phyloP scores from a whole-genome alignment of 2,888 invertebrate species.

The Pardosa pseudoannulata region DNA sequence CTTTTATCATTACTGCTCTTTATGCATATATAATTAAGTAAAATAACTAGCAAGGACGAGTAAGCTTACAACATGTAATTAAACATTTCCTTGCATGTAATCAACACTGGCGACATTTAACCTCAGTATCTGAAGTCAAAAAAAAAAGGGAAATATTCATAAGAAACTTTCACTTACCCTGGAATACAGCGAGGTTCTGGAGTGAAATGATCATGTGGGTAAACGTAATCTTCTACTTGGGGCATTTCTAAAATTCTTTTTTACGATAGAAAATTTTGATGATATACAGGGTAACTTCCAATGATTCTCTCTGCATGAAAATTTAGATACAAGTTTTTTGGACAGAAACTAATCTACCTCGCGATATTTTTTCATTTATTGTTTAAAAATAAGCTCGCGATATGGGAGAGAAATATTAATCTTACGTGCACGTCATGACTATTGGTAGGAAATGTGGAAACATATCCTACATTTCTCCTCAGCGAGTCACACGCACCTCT shows the following conservation, averaged over 20 bases:
- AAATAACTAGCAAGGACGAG: too few relatives aligned
- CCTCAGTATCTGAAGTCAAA: background rate
- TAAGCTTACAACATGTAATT: too few relatives aligned
- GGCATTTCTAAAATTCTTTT: conserved; percentile 32
- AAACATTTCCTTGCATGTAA: too few relatives aligned
- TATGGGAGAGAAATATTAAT: conserved; percentile 14
- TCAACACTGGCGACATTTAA: background rate
- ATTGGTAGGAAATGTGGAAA: background rate
- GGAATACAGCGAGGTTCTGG: conserved; percentile 57
- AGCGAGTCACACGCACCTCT: conserved; percentile 9
- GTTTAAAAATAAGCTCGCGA: conserved; percentile 37
- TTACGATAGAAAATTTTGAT: background rate
- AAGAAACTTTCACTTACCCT: conserved; percentile 36
- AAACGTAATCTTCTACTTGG: conserved; percentile 42
- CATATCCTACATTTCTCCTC: background rate
- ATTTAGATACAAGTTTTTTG: background rate
- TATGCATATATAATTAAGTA: too few relatives aligned
- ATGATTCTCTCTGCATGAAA: background rate
- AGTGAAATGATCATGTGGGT: conserved; percentile 33
- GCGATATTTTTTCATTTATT: background rate
- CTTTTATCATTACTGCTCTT: too few relatives aligned
- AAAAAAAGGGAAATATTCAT: background rate
- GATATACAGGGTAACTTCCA: conserved; percentile 24
- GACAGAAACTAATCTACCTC: background rate
- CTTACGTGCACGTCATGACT: background rate